Evolutionary conservation across 1,140 invertebrate genomes (phyloP), one percentile per base, ranked within the genome.

Genomic region (Zaprionus davidi): DNA sequence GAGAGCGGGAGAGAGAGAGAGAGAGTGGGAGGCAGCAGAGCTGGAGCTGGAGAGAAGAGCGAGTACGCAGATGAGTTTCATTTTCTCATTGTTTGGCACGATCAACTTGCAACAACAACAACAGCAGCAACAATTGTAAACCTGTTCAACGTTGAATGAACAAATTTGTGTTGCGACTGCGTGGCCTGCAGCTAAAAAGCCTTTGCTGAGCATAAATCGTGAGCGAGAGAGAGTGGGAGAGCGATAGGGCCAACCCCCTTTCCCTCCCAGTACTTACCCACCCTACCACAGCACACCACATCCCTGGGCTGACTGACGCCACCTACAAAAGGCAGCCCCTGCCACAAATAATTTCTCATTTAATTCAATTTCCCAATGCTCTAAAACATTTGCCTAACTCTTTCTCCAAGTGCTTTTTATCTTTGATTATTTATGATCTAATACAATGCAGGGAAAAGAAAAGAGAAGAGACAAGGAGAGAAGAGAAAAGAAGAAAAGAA

Each of bases 41-140:
- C 12, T 51, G 46, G 12, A 20, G 46, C 46, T 41, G 38, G 13
- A 41, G 38, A 62, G 53, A 46, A 67, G 78, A 80, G 83, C 80
- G 74, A 87, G 83, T 87, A 81, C 80, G 72, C 71, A 78, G 81
- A 87, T 84, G 84, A 87, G 85, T 88, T 87, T 88, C 84, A 87
- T 87, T 87, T 87, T 83, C 84, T 87, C 84, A 87, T 88, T 87
- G 84, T 87, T 87, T 63, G 72, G 56, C 74, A 72, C 58, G 58
- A 26, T 49, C 41, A 34, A 28, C 17, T 56, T 58, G 63, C 41
- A 79, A 55, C 76, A 76, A 72, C 66, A 67, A 73, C 44, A 68
- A 17, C 46, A 44, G 51, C 53, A 38, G 51, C 53, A 38, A 38
- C 46, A 51, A 51, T 51, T 51, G 20, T 22, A 87, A 87, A 87